Evolutionary conservation across 2,797 vertebrate genomes (phyloP).

Genomic region (Coluber constrictor): DNA sequence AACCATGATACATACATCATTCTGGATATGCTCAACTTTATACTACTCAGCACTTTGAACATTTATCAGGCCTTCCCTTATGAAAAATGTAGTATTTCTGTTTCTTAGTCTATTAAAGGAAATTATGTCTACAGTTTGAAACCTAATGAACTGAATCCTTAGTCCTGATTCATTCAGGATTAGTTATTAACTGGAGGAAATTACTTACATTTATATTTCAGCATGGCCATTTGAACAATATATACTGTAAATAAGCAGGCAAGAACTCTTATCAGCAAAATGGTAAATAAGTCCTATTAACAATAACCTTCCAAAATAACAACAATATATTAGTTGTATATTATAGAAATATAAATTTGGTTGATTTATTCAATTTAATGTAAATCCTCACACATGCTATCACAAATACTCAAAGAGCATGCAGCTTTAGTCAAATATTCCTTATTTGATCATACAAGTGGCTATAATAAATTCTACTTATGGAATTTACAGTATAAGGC

Average conservation of each 20-base stretch:
- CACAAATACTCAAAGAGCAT: slow-evolving; percentile 9
- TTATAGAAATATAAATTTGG: not conserved
- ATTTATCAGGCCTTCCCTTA: slow-evolving; percentile 37
- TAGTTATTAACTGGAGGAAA: slow-evolving; percentile 63
- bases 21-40: slow-evolving; percentile 18
- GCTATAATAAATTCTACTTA: not conserved
- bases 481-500: not conserved
- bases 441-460: not conserved
- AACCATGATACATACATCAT: not conserved
- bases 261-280: slow-evolving; percentile 13
- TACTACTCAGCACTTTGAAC: slow-evolving; percentile 16
- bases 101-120: slow-evolving; percentile 52
- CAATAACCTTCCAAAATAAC: slow-evolving; percentile 33
- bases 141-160: slow-evolving; percentile 58
- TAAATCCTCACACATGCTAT: not conserved
- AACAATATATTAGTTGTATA: not conserved
- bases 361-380: not conserved
- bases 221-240: slow-evolving; percentile 53
- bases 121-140: slow-evolving; percentile 63
- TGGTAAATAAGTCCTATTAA: slow-evolving; percentile 42
- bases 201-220: slow-evolving; percentile 53
- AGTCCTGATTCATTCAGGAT: slow-evolving; percentile 63
- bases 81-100: slow-evolving; percentile 52
- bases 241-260: slow-evolving; percentile 41
- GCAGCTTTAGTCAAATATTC: slow-evolving; percentile 15